Evolutionary conservation across 2,797 vertebrate genomes (phyloP), one percentile per base, ranked within the genome.

Genomic region (Alauda arvensis): DNA sequence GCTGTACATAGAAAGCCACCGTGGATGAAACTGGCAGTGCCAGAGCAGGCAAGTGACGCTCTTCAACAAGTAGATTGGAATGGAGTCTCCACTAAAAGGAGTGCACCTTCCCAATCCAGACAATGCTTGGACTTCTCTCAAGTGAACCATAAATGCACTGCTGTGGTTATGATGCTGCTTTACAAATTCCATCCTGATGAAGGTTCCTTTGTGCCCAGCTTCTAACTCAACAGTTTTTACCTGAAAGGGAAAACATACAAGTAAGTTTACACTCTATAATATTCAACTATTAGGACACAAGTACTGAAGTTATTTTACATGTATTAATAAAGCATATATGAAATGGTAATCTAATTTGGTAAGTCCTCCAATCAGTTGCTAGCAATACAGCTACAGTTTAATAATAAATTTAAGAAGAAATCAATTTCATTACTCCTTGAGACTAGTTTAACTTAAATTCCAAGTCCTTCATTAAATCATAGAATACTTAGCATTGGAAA

Each of bases 211-310:
- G 10, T 28, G 74, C 69, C 61, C 21, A 16, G 61, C 46, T 92
- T 94, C 88, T 95, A 84, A 75, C 31, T 89, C 76, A 77, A 86
- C 59, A 83, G 57, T 49, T 88, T 68, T 62, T 31, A 87, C n/a
- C 96, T 97, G 91, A 18, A 95, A 94, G 77, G 90, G 88, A 89
- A 76, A 88, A 12, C 6, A 40, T n/a, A 66, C 26, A 55, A 29
- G 17, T 83, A 55, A 29, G 17, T 83, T 75, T 85, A 29, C 45
- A 77, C 5, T 39, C 18, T 25, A 5, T 18, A 81, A 43, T 33
- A 80, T 5, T 77, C 8, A 48, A 56, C 34, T 61, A 56, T 29
- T 18, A 62, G 62, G 26, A 60, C 31, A 60, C 31, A 89, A 75
- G 57, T 67, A 77, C 14, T 48, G 48, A 19, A 52, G 69, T 7